Percentiles rank a stretch among this genome's conserved stretches.
phyloP scores from a whole-genome alignment of 2,797 vertebrate species.

The Rhadinocentrus ornatus region DNA sequence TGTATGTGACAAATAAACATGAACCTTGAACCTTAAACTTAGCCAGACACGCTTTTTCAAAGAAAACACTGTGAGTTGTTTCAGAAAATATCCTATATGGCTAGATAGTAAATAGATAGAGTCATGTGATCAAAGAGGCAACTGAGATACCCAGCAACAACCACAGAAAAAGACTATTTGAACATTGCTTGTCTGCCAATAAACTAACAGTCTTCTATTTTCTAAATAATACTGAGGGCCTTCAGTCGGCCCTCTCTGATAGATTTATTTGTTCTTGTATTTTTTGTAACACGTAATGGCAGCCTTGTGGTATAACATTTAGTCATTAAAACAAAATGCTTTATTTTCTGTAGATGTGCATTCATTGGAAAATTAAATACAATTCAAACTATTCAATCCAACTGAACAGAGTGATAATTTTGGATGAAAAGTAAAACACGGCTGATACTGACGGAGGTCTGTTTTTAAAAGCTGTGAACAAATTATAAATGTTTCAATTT shows the following conservation, averaged over 20 bases:
- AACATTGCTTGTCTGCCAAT: not conserved
- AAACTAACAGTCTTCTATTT: not conserved
- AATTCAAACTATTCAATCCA: no score
- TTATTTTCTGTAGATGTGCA: not conserved
- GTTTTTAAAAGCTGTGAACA: no score
- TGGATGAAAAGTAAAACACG: no score
- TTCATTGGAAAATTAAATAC: not conserved
- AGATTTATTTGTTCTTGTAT: not conserved
- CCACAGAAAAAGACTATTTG: not conserved
- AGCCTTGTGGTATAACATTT: not conserved
- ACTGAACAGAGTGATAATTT: no score
- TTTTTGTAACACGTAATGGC: not conserved
- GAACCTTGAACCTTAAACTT: not conserved
- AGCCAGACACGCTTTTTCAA: no score
- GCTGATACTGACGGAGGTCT: no score
- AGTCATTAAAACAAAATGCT: no score
- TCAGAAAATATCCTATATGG: not conserved
- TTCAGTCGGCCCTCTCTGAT: not conserved
- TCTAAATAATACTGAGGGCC: not conserved
- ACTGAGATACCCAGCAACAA: not conserved
- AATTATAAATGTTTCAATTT: no score
- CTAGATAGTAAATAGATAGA: not conserved
- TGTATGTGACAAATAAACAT: not conserved
- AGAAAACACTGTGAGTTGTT: not conserved
- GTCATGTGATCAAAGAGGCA: not conserved